phyloP scores from a whole-genome alignment of 1,140 invertebrate species.

The Anagrus nilaparvatae region DNA sequence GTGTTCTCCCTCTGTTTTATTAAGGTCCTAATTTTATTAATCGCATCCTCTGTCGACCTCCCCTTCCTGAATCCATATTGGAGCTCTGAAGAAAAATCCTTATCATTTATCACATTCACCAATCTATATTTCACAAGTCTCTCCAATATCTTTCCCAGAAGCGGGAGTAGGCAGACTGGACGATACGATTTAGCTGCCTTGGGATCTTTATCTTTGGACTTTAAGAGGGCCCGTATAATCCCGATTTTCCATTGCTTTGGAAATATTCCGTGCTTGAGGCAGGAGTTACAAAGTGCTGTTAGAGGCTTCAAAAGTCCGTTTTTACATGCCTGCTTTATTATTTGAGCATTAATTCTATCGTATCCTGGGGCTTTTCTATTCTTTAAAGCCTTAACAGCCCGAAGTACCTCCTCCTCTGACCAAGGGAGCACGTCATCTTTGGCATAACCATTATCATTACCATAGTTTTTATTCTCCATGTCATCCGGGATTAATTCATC shows the following conservation, averaged over 20 bases:
- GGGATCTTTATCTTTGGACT: constrained; percentile 12
- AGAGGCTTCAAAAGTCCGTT: too few relatives aligned
- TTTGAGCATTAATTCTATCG: neutral
- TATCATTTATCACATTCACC: neutral
- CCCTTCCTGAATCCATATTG: constrained; percentile 21
- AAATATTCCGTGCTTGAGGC: constrained; percentile 16
- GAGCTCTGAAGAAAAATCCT: constrained; percentile 3
- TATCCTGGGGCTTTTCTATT: neutral
- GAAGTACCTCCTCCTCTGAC: neutral
- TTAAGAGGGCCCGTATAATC: constrained; percentile 22
- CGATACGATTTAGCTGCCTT: constrained; percentile 20
- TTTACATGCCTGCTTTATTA: neutral
- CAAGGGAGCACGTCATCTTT: too few relatives aligned
- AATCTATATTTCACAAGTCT: constrained; percentile 18
- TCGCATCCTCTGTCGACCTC: neutral
- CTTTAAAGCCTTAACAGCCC: neutral
- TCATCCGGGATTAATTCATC: constrained; percentile 1
- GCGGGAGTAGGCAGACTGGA: constrained; percentile 22
- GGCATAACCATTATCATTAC: too few relatives aligned
- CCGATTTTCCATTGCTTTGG: constrained; percentile 26
- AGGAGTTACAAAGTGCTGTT: constrained; percentile 7
- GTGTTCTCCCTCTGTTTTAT: neutral
- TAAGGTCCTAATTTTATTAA: neutral
- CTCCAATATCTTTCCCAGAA: constrained; percentile 25
- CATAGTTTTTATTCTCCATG: neutral